These are phyloP conservation scores for Lottia scabra DNA, from an alignment of 2,888 invertebrate species.

Conservation along the genomic window DNA sequence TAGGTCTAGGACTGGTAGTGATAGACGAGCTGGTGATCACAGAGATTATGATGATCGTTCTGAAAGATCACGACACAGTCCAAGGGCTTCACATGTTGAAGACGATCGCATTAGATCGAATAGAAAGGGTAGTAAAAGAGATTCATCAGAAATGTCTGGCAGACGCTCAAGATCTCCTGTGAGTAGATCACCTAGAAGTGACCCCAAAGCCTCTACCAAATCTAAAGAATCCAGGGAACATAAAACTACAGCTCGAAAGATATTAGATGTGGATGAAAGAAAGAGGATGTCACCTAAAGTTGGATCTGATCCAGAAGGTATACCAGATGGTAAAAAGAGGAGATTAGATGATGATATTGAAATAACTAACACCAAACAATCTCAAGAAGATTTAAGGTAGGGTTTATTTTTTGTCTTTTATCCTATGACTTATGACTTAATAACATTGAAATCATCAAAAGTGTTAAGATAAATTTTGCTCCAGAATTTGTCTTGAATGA, in stretches of 20 bases:
- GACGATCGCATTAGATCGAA: slow-evolving; percentile 20
- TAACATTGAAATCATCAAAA: too few relatives aligned
- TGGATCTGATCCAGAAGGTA: not conserved
- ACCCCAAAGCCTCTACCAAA: not conserved
- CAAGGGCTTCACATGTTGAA: slow-evolving; percentile 19
- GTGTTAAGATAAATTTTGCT: too few relatives aligned
- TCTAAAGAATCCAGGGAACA: too few relatives aligned
- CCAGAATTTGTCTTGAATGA: too few relatives aligned
- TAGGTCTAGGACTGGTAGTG: too few relatives aligned
- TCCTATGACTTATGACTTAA: too few relatives aligned
- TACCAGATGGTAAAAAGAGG: not conserved
- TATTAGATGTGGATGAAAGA: not conserved
- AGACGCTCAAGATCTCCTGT: slow-evolving; percentile 33
- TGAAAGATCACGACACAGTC: slow-evolving; percentile 22
- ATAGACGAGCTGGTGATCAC: slow-evolving; percentile 3
- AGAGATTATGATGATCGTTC: slow-evolving; percentile 19
- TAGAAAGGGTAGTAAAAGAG: slow-evolving; percentile 9
- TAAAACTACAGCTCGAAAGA: not conserved
- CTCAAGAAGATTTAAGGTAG: not conserved
- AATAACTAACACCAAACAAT: not conserved
- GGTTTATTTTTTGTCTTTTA: too few relatives aligned
- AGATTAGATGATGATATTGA: not conserved
- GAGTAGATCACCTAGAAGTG: slow-evolving; percentile 7
- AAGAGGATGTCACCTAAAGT: not conserved
- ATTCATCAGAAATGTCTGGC: slow-evolving; percentile 21